Base-by-base conservation (phyloP, 2,888 invertebrate genomes). In the Portevinia maculata region DNA sequence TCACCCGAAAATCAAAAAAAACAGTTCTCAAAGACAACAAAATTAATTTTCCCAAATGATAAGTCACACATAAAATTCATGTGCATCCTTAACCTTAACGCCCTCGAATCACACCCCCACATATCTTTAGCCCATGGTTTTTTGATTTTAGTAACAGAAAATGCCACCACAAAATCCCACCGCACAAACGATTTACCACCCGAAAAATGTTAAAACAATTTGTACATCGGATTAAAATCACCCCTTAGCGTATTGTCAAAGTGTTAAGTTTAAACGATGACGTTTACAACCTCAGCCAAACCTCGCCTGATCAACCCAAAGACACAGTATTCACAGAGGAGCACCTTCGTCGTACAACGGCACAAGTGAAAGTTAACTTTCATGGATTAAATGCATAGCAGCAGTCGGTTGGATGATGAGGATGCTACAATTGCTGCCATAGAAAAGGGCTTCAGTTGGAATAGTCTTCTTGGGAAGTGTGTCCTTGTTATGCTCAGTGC, bases 221-320 rank as follows among this genome's bases (percentile, higher is more conserved):
- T 89, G 88, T 78, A 83, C 87, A 87, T 86, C 88, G 88, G 89
- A 89, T 89, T 89, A 89, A 89, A 89, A 89, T 89, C 88, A 88
- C 88, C 87, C 89, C 89, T 87, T 85, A 87, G 88, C 88, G 89
- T 88, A 88, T 88, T 88, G 87, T 87, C 81, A 79, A 75, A 70
- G 71, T 84, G 84, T 79, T 78, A 70, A 78, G 71, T 78, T 71
- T 55, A 78, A 78, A 65, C 62, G 84, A 79, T 84, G 78, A 79
- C 84, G 79, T 79, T 84, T 84, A 71, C 67, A 30, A 73, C 83
- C 62, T n/a, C n/a, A n/a, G n/a, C n/a, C n/a, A n/a, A n/a, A 21
- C 46, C 24, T 39, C n/a, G n/a, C n/a, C n/a, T n/a, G n/a, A n/a
- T n/a, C 39, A 15, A 65, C 24, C 21, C 39, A 39, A 30, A 57